Evolutionary conservation across 2,888 invertebrate species (phyloP).

Genomic region (Erpobdella octoculata): DNA sequence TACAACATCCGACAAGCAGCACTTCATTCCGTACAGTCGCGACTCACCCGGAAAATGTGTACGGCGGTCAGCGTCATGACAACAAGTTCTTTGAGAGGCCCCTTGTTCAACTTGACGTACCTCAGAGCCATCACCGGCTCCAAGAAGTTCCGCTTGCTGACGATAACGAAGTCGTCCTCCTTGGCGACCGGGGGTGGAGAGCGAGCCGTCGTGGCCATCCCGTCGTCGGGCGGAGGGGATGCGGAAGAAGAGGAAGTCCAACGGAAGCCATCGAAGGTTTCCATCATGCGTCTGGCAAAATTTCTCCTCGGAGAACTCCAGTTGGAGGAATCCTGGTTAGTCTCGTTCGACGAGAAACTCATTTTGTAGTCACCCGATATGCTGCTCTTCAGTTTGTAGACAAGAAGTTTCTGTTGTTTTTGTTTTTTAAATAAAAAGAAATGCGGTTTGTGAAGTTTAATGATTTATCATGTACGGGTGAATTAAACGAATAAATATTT

Average conservation of each 20-base stretch:
- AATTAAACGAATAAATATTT: no score
- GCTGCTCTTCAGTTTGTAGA: background rate
- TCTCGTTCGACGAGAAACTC: no score
- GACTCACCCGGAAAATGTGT: constrained; percentile 60
- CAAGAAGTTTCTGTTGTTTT: background rate
- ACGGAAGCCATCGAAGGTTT: no score
- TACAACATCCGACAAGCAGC: no score
- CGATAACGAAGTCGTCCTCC: background rate
- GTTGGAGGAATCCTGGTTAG: no score
- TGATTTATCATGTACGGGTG: no score
- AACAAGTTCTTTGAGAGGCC: constrained; percentile 62
- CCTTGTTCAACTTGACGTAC: constrained; percentile 61
- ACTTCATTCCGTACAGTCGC: no score
- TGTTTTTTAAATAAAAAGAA: no score
- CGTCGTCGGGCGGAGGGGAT: background rate
- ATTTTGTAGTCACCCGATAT: background rate
- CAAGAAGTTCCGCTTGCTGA: background rate
- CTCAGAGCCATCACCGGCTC: constrained; percentile 61
- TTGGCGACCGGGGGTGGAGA: background rate
- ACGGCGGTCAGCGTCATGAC: constrained; percentile 63
- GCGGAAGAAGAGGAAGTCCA: background rate
- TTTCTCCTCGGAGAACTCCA: no score
- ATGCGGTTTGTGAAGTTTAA: no score
- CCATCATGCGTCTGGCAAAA: no score
- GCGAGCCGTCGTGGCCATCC: background rate